These are phyloP conservation scores for Triplophysa tibetana DNA, from an alignment of 2,113 vertebrate species.

Conservation along the genomic window DNA sequence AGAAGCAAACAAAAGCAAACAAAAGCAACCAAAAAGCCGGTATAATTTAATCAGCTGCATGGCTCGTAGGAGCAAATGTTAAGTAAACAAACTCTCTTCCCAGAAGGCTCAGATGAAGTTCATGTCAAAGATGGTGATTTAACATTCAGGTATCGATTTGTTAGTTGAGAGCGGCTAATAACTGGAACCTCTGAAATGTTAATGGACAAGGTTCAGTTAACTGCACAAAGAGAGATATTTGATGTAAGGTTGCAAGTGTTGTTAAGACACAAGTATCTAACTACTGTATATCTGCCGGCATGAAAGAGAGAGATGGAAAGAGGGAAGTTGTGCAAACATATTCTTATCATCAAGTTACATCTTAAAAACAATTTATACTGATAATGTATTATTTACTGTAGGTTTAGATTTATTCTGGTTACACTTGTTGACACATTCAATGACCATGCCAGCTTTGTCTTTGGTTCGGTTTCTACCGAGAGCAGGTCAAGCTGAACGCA, in stretches of 20 bases:
- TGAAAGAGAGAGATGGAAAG: neutral
- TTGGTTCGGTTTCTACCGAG: too few species aligned
- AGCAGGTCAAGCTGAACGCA: too few species aligned
- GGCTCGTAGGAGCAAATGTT: neutral
- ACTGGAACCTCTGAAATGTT: slow-evolving; percentile 33
- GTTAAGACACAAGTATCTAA: neutral
- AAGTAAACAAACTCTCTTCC: slow-evolving; percentile 24
- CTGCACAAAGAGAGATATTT: slow-evolving; percentile 5
- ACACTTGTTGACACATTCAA: too few species aligned
- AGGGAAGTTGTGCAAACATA: too few species aligned
- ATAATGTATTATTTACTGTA: too few species aligned
- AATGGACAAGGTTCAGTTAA: slow-evolving; percentile 20
- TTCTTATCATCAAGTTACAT: too few species aligned
- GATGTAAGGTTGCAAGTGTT: neutral
- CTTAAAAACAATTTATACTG: too few species aligned
- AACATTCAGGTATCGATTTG: slow-evolving; percentile 38
- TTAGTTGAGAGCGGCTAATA: slow-evolving; percentile 19
- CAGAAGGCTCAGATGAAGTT: slow-evolving; percentile 8
- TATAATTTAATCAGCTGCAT: neutral
- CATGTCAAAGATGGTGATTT: slow-evolving; percentile 36
- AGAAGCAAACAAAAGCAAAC: slow-evolving; percentile 6
- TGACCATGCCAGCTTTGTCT: too few species aligned
- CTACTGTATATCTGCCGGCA: neutral
- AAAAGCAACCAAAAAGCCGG: neutral
- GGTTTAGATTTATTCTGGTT: too few species aligned